Evolutionary conservation across 2,888 invertebrate genomes (phyloP).

Genomic region (Dendrolimus houi): DNA sequence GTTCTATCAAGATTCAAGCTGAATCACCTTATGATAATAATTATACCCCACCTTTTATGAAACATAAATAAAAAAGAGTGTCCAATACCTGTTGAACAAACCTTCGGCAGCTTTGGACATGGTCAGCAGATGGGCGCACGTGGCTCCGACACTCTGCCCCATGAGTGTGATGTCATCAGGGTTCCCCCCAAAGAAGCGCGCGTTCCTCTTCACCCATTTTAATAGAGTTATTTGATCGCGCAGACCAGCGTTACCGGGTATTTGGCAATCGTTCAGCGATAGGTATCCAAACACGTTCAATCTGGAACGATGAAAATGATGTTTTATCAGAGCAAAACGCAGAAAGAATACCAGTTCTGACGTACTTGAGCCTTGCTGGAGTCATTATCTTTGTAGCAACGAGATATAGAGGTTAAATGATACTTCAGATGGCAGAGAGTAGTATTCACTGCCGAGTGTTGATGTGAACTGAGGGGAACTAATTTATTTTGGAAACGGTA

Average conservation of each 20-base stretch:
- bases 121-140: slow-evolving; percentile 33
- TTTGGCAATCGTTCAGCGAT: slow-evolving; percentile 30
- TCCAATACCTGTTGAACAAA: slow-evolving; percentile 34
- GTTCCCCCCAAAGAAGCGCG: slow-evolving; percentile 42
- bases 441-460: too few species aligned
- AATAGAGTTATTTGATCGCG: slow-evolving; percentile 44
- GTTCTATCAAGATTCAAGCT: not conserved
- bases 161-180: slow-evolving; percentile 41
- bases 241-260: slow-evolving; percentile 53
- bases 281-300: slow-evolving; percentile 50
- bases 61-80: not conserved
- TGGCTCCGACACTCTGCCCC: slow-evolving; percentile 49
- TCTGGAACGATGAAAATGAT: slow-evolving; percentile 20
- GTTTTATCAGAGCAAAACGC: too few species aligned
- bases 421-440: too few species aligned
- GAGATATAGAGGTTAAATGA: too few species aligned
- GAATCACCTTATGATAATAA: not conserved
- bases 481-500: too few species aligned
- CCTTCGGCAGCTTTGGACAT: slow-evolving; percentile 34
- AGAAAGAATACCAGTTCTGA: too few species aligned
- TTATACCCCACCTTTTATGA: not conserved
- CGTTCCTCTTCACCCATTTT: slow-evolving; percentile 46
- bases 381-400: too few species aligned
- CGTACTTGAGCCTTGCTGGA: too few species aligned
- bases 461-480: too few species aligned